phyloP scores from a whole-genome alignment of 2,888 invertebrate genomes.

The Acheta domesticus region DNA sequence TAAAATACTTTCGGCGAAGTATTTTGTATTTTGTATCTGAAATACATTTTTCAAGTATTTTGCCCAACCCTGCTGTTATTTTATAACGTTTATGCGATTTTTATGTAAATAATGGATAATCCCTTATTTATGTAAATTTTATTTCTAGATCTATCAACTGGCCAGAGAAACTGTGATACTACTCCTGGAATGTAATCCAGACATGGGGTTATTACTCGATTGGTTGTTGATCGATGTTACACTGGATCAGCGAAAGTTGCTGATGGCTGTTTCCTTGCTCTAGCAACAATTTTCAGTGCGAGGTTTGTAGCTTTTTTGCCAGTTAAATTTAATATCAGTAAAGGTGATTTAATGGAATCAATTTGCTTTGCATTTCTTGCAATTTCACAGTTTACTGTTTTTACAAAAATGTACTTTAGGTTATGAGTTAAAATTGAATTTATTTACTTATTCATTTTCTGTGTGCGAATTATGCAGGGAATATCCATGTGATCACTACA shows the following conservation, averaged over 20 bases:
- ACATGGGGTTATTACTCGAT: constrained; percentile 85
- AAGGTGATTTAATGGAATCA: background rate
- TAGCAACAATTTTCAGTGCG: constrained; percentile 94
- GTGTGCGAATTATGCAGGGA: constrained; percentile 59
- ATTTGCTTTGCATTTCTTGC: background rate
- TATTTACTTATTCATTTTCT: constrained; percentile 1
- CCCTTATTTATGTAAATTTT: too few species aligned
- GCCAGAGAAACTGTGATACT: constrained; percentile 92
- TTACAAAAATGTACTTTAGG: background rate
- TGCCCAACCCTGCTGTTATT: too few species aligned
- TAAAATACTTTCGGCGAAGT: too few species aligned
- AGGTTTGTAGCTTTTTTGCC: constrained; percentile 59
- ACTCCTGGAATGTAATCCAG: constrained; percentile 91
- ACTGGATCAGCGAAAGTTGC: constrained; percentile 87
- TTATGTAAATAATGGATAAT: too few species aligned
- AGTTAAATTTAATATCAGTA: background rate
- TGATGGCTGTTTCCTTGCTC: constrained; percentile 92
- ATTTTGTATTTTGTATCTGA: too few species aligned
- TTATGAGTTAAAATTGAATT: background rate
- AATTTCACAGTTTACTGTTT: background rate
- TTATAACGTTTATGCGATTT: too few species aligned
- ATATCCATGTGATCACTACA: constrained; percentile 96
- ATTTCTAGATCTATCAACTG: constrained; percentile 75
- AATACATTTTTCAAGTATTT: too few species aligned
- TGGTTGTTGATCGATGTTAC: constrained; percentile 97